Base-by-base conservation (phyloP, 2,113 vertebrate genomes). In the Nematolebias whitei region DNA sequence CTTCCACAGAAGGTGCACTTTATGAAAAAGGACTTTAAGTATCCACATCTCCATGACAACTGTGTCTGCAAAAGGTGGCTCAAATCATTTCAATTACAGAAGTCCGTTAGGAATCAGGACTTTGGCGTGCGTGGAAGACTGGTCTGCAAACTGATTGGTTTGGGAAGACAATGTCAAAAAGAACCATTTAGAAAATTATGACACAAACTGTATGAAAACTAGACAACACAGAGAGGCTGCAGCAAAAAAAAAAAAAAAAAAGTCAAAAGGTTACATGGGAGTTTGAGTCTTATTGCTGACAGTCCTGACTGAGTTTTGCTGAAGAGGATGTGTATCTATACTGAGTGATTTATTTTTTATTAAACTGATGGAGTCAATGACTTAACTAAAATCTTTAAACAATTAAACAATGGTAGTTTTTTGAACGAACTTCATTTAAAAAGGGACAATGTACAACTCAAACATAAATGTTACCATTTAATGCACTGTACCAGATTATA, bases 11-110 rank as follows among this genome's bases (percentile, higher is more conserved):
- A 44, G 41, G 23, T 2, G 50, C 26, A 57, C 54, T 39, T 71
- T 22, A 38, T 44, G 51, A 66, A 68, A 57, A 74, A 48, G 56
- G 47, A 68, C 38, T 65, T 58, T 8, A 47, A 81, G 13, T 38
- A 56, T 13, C 58, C 12, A 11, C n/a, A 48, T 80, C 57, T 4
- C 71, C 66, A 74, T 81, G 74, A 74, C 78, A 71, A 80, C 74
- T 24, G 3, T n/a, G 24, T 66, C 47, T 56, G 35, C 29, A n/a
- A 51, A n/a, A 66, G 54, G 35, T 50, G 39, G 64, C 29, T 73
- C n/a, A 29, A 54, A 69, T 58, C 35, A 68, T n/a, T 67, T 59
- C 49, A 56, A 61, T 70, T 53, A 38, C 12, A 12, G 5, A 49
- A 64, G 32, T 53, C 32, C 13, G 53, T 66, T 43, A 22, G 66